These are phyloP conservation scores for Sogatella furcifera DNA, from an alignment of 1,140 invertebrate genomes.

Conservation along the genomic window DNA sequence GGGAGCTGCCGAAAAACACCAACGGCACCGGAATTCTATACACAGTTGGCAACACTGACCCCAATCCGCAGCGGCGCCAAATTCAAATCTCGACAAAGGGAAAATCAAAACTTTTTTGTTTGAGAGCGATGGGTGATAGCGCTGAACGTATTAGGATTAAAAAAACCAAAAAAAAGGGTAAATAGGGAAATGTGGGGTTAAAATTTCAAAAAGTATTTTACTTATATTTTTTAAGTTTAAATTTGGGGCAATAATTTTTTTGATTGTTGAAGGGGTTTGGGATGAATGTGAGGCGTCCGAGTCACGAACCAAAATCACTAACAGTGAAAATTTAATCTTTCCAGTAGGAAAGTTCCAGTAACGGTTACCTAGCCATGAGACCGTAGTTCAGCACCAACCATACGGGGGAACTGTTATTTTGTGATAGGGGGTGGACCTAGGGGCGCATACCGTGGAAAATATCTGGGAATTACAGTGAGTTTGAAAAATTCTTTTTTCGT, in stretches of 20 bases:
- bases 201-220: slow-evolving; percentile 75
- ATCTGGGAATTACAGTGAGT: slow-evolving; percentile 93
- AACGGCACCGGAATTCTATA: not conserved
- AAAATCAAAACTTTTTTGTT: slow-evolving; percentile 43
- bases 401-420: slow-evolving; percentile 32
- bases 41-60: not conserved
- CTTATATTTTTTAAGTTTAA: slow-evolving; percentile 84
- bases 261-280: slow-evolving; percentile 74
- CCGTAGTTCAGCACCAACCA: slow-evolving; percentile 15
- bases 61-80: not conserved
- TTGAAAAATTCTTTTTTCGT: slow-evolving; percentile 87
- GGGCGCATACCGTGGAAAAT: slow-evolving; percentile 68
- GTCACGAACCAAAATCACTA: too few relatives aligned
- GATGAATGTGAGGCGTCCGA: slow-evolving; percentile 2
- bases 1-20: not conserved
- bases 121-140: slow-evolving; percentile 29
- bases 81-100: slow-evolving; percentile 27
- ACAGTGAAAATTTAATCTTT: not conserved
- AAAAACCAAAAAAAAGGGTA: slow-evolving; percentile 49
- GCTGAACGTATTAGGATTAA: slow-evolving; percentile 41
- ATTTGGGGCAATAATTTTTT: slow-evolving; percentile 86
- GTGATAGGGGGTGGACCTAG: slow-evolving; percentile 45
- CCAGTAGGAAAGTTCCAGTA: not conserved
- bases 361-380: not conserved
- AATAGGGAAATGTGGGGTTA: slow-evolving; percentile 66